Evolutionary conservation across 2,888 invertebrate genomes (phyloP).

Genomic region (Melinopterus prodromus): DNA sequence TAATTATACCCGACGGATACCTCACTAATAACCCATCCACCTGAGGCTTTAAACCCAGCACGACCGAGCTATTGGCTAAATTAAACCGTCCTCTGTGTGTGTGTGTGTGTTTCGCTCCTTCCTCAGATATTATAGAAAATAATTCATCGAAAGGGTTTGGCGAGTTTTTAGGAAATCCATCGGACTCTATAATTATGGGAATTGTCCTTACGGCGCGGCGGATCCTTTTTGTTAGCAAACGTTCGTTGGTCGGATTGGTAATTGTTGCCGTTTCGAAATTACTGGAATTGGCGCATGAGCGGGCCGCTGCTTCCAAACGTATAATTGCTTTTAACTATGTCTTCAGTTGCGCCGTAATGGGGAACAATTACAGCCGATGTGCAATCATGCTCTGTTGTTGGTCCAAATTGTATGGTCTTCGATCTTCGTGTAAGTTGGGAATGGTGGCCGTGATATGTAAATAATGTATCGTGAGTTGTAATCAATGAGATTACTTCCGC

Average conservation of each 20-base stretch:
- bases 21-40: constrained; percentile 46
- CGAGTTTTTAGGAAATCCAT: not conserved
- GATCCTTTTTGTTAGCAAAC: not conserved
- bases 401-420: not conserved
- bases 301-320: not conserved
- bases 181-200: not conserved
- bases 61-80: constrained; percentile 25
- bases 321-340: not conserved
- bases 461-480: not conserved
- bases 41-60: constrained; percentile 40
- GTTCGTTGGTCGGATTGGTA: not conserved
- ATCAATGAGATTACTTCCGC: not conserved
- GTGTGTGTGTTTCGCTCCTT: not conserved
- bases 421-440: not conserved
- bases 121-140: constrained; percentile 29
- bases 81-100: constrained; percentile 23
- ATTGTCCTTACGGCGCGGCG: not conserved
- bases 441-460: not conserved
- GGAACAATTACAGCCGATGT: not conserved
- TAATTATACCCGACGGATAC: constrained; percentile 48
- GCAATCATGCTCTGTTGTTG: not conserved
- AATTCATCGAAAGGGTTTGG: constrained; percentile 28
- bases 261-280: not conserved
- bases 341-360: not conserved
- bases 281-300: not conserved